Percentiles rank a stretch among this genome's conserved stretches.
Evolutionary conservation across 2,797 vertebrate species (phyloP).

Genomic region (Enteromius fasciolatus): DNA sequence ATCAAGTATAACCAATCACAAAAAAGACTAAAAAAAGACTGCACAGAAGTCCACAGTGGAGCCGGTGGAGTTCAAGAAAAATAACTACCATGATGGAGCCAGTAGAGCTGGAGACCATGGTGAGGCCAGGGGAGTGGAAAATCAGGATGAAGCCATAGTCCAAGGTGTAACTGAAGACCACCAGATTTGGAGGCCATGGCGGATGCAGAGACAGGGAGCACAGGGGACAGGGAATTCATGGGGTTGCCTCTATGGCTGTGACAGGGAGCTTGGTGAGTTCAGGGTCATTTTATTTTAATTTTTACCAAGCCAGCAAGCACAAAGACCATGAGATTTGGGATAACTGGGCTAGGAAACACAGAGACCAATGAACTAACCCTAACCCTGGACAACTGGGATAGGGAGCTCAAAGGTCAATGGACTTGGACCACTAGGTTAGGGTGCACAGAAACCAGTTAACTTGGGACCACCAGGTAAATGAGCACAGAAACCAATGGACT

Average conservation of each 20-base stretch:
- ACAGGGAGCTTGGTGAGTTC: neutral
- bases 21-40: no score
- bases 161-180: neutral
- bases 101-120: neutral
- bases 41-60: no score
- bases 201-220: neutral
- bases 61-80: no score
- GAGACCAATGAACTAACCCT: neutral
- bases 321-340: no score
- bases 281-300: neutral
- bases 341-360: neutral
- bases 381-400: neutral
- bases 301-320: neutral
- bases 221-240: neutral
- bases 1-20: no score
- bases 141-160: neutral
- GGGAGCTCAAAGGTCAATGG: neutral
- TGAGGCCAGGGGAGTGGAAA: neutral
- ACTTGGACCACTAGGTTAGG: neutral
- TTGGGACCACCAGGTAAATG: neutral
- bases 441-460: neutral
- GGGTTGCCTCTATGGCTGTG: neutral
- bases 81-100: no score
- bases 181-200: neutral
- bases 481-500: neutral